Conservation (phyloP, 2,113 vertebrate genomes). For the Pelvicachromis taeniatus region DNA sequence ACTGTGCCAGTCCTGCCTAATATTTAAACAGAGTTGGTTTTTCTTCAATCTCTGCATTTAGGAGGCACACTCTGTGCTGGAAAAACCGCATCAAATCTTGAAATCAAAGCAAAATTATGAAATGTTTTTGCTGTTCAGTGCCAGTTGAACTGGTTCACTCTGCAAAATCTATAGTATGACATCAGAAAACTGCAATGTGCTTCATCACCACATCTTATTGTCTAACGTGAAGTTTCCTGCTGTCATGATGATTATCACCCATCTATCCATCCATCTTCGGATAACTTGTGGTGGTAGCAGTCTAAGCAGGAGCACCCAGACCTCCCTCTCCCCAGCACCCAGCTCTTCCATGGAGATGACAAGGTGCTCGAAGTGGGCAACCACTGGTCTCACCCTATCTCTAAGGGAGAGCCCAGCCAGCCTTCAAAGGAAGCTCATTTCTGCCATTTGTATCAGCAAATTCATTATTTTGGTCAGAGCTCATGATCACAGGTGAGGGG, state of each 20-base stretch:
- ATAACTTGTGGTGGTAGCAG: fast-evolving
- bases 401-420: too few species aligned
- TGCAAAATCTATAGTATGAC: neutral
- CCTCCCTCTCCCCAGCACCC: too few species aligned
- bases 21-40: neutral
- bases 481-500: neutral
- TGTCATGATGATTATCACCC: neutral
- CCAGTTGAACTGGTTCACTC: neutral
- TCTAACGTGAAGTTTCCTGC: neutral
- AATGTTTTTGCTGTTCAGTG: neutral
- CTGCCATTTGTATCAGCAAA: neutral
- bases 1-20: neutral
- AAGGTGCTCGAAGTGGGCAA: neutral
- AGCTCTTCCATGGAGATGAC: neutral
- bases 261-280: fast-evolving
- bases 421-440: neutral
- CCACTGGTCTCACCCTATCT: neutral
- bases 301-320: neutral
- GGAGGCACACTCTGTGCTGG: neutral
- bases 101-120: neutral
- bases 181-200: neutral
- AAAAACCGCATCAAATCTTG: neutral
- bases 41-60: neutral
- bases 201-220: neutral
- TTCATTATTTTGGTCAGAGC: neutral